Conservation (phyloP, 2,113 vertebrate species). For the Macrotis lagotis region DNA sequence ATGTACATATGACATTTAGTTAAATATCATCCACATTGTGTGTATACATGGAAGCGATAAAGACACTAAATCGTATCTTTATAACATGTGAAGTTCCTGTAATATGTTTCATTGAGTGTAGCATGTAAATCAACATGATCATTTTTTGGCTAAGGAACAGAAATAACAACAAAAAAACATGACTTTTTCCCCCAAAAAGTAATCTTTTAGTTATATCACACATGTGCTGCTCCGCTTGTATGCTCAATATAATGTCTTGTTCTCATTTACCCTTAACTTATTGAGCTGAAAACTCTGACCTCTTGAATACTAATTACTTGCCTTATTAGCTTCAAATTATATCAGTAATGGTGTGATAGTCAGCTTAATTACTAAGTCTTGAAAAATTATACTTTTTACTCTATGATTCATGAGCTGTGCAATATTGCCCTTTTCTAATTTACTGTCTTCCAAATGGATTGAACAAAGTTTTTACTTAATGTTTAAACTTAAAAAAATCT, state of each 20-base stretch:
- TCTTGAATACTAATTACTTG: slow-evolving; percentile 85
- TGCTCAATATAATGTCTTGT: slow-evolving; percentile 78
- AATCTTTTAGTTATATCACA: slow-evolving; percentile 45
- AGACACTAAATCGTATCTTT: neutral
- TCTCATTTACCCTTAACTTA: slow-evolving; percentile 81
- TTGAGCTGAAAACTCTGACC: slow-evolving; percentile 85
- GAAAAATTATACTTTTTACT: slow-evolving; percentile 82
- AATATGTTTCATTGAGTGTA: neutral
- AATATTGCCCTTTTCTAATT: slow-evolving; percentile 51
- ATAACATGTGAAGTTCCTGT: neutral
- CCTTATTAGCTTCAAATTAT: slow-evolving; percentile 86
- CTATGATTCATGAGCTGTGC: slow-evolving; percentile 79
- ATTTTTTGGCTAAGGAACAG: slow-evolving; percentile 41
- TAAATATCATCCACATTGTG: neutral
- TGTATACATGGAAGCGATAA: neutral
- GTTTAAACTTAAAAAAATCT: slow-evolving; percentile 50
- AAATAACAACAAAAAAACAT: neutral
- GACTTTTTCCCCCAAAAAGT: slow-evolving; percentile 53
- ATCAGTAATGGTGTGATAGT: slow-evolving; percentile 82
- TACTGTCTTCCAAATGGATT: slow-evolving; percentile 51
- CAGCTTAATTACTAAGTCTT: slow-evolving; percentile 82
- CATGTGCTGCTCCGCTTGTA: slow-evolving; percentile 54
- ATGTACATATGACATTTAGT: neutral
- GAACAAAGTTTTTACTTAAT: slow-evolving; percentile 47
- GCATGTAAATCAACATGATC: neutral